Percentiles rank a stretch among this genome's conserved stretches.
Conservation (phyloP, 2,888 invertebrate genomes). For the Nephrotoma appendiculata region DNA sequence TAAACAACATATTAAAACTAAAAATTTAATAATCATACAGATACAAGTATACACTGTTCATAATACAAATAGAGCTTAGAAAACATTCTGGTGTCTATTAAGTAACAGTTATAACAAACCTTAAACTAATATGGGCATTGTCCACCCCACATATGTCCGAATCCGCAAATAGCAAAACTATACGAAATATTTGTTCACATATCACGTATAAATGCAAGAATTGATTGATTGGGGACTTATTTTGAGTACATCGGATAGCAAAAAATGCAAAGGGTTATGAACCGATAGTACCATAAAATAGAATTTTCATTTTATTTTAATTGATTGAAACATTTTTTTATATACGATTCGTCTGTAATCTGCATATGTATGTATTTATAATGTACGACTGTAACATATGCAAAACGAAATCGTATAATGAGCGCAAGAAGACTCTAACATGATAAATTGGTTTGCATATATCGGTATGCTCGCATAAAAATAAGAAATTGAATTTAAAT, state of each 20-base stretch:
- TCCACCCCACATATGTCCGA: too few species aligned
- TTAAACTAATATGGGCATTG: too few species aligned
- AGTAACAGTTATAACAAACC: too few species aligned
- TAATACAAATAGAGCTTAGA: too few species aligned
- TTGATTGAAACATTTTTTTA: background rate
- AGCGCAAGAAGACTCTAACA: background rate
- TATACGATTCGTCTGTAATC: background rate
- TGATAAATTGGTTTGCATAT: background rate
- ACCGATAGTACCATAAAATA: background rate
- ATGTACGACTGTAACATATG: background rate
- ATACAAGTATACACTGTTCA: too few species aligned
- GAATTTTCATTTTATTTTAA: background rate
- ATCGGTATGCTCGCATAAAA: background rate
- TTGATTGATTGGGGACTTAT: background rate
- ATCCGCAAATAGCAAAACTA: too few species aligned
- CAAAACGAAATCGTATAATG: background rate
- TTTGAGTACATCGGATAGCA: background rate
- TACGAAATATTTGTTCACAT: too few species aligned
- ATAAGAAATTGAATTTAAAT: background rate
- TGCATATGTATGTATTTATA: background rate
- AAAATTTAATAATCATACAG: too few species aligned
- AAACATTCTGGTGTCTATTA: too few species aligned
- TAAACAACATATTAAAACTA: too few species aligned
- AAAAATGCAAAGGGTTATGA: background rate
- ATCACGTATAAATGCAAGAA: background rate